Percentiles rank a stretch among this genome's conserved stretches.
phyloP scores from a whole-genome alignment of 1,140 invertebrate genomes.

The Apolygus lucorum region DNA sequence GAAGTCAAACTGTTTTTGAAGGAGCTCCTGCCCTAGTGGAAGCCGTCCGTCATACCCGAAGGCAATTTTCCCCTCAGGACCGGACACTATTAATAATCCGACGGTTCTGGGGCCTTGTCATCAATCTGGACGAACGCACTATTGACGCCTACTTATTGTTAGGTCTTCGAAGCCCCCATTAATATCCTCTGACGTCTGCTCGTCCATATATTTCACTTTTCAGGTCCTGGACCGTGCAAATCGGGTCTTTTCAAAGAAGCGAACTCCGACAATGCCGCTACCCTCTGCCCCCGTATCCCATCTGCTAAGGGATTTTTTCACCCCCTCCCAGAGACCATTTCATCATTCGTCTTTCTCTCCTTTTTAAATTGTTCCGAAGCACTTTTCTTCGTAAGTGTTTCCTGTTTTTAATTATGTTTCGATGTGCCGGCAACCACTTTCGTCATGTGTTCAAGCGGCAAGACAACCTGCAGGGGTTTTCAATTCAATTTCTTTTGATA shows the following conservation, averaged over 20 bases:
- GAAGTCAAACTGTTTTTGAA: too few relatives aligned
- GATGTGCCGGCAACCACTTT: too few relatives aligned
- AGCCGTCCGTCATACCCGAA: slow-evolving; percentile 1
- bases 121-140: slow-evolving; percentile 18
- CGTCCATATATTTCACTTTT: slow-evolving; percentile 24
- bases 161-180: background rate
- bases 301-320: background rate
- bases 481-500: too few relatives aligned
- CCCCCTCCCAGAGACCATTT: background rate
- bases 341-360: background rate
- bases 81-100: slow-evolving; percentile 22
- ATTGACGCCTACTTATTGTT: slow-evolving; percentile 24
- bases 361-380: background rate
- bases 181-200: slow-evolving; percentile 19
- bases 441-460: too few relatives aligned
- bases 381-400: background rate
- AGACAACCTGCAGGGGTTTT: too few relatives aligned
- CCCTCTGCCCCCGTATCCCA: background rate
- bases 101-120: slow-evolving; percentile 8
- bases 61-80: slow-evolving; percentile 21
- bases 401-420: background rate
- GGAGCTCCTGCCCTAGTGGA: too few relatives aligned
- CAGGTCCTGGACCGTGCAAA: slow-evolving; percentile 20
- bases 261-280: slow-evolving; percentile 9
- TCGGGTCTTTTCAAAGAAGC: slow-evolving; percentile 15